Evolutionary conservation across 2,888 invertebrate genomes (phyloP).

Genomic region (Cheilosia grossa): DNA sequence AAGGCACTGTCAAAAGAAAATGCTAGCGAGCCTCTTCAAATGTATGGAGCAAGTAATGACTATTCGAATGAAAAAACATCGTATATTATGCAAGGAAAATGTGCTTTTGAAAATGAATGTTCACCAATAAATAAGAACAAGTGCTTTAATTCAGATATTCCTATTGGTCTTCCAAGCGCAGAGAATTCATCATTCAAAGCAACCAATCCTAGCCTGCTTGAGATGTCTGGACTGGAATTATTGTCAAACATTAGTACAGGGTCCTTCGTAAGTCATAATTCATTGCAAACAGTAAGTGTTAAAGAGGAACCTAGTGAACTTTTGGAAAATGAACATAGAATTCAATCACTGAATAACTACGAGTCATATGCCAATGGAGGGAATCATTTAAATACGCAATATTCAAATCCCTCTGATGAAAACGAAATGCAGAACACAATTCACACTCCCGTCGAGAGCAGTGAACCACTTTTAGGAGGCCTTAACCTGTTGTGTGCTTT

Average conservation of each 20-base stretch:
- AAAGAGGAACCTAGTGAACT: conserved; percentile 50
- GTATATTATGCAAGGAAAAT: conserved; percentile 3
- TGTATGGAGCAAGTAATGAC: not conserved
- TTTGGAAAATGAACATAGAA: conserved; percentile 38
- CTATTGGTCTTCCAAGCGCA: not conserved
- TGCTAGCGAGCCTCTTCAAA: conserved; percentile 21
- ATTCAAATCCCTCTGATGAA: conserved; percentile 55
- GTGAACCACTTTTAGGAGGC: conserved; percentile 84
- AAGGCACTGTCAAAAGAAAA: conserved; percentile 25
- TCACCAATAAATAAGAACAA: conserved; percentile 31
- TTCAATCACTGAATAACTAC: conserved; percentile 18
- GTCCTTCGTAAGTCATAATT: conserved; percentile 37
- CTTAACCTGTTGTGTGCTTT: conserved; percentile 91
- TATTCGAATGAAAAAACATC: conserved; percentile 8
- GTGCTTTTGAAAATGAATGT: conserved; percentile 14
- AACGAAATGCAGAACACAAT: not conserved
- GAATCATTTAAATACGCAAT: conserved; percentile 73
- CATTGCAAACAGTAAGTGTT: conserved; percentile 23
- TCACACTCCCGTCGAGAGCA: not conserved
- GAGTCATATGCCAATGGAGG: conserved; percentile 4
- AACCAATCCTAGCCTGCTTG: conserved; percentile 83
- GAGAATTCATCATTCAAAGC: conserved; percentile 12
- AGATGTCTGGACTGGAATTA: conserved; percentile 91
- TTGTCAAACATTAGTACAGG: conserved; percentile 91
- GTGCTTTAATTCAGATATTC: conserved; percentile 2